phyloP scores from a whole-genome alignment of 2,888 invertebrate genomes.

The Spilosoma lubricipeda region DNA sequence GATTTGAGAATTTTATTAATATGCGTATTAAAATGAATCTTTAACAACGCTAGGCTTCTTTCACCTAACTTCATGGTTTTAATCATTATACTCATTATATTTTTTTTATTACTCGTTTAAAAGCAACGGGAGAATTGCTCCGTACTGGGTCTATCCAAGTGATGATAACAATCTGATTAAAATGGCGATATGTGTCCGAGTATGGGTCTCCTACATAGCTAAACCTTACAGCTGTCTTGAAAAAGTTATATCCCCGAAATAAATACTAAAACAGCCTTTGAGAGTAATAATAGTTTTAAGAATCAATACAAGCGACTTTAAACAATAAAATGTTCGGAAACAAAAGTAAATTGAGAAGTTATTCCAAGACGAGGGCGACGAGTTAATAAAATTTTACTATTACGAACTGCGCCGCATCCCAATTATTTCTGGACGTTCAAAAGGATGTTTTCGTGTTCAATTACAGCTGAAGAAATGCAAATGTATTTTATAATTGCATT shows the following conservation, averaged over 20 bases:
- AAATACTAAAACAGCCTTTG: background rate
- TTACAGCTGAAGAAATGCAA: constrained; percentile 11
- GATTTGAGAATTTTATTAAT: too few relatives aligned
- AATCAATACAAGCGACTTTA: constrained; percentile 1
- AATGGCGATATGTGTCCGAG: too few relatives aligned
- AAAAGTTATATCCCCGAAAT: background rate
- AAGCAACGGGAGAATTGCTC: too few relatives aligned
- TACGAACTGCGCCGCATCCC: constrained; percentile 11
- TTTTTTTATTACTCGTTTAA: too few relatives aligned
- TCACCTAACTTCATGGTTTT: too few relatives aligned
- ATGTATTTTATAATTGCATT: constrained; percentile 9
- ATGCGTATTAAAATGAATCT: too few relatives aligned
- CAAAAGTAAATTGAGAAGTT: constrained; percentile 16
- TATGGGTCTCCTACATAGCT: too few relatives aligned
- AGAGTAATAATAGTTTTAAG: background rate
- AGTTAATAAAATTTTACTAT: constrained; percentile 24
- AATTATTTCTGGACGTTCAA: constrained; percentile 18
- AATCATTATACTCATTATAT: too few relatives aligned
- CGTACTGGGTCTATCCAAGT: too few relatives aligned
- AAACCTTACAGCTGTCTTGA: background rate
- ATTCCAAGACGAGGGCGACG: constrained; percentile 13
- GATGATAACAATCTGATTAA: too few relatives aligned
- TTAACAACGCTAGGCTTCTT: too few relatives aligned
- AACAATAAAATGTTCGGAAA: constrained; percentile 1
- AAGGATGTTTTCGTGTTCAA: constrained; percentile 8